Percentiles rank a stretch among this genome's conserved stretches.
Evolutionary conservation across 1,140 invertebrate genomes (phyloP).

Genomic region (Lamellibrachia luymesi): DNA sequence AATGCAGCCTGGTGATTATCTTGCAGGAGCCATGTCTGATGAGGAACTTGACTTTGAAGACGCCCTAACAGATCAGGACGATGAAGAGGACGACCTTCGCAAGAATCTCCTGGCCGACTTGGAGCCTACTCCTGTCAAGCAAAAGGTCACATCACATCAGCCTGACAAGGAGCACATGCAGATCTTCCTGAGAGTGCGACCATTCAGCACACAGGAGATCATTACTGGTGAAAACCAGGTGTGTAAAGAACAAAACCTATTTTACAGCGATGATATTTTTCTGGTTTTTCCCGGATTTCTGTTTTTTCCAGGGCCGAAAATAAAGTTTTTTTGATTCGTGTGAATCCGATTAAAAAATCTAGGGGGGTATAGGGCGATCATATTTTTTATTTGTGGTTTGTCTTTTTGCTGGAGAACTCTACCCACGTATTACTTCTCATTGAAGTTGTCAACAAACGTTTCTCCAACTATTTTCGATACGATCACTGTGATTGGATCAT

Average conservation of each 20-base stretch:
- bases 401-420: too few relatives aligned
- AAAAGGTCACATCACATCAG: not conserved
- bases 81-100: not conserved
- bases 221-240: slow-evolving; percentile 45
- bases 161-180: slow-evolving; percentile 44
- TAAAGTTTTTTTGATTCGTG: too few relatives aligned
- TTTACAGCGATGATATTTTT: not conserved
- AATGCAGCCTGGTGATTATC: not conserved
- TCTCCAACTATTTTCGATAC: too few relatives aligned
- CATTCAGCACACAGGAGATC: slow-evolving; percentile 43
- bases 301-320: too few relatives aligned
- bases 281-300: too few relatives aligned
- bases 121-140: not conserved
- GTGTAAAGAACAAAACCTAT: slow-evolving; percentile 8
- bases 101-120: slow-evolving; percentile 13
- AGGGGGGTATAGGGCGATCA: too few relatives aligned
- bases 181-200: slow-evolving; percentile 48
- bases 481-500: too few relatives aligned
- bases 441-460: too few relatives aligned
- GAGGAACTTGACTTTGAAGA: slow-evolving; percentile 4
- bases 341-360: too few relatives aligned
- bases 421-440: too few relatives aligned
- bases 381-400: too few relatives aligned
- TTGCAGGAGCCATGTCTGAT: not conserved
- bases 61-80: slow-evolving; percentile 3